Base-by-base conservation (phyloP, 2,888 invertebrate species). In the Notocelia uddmanniana region DNA sequence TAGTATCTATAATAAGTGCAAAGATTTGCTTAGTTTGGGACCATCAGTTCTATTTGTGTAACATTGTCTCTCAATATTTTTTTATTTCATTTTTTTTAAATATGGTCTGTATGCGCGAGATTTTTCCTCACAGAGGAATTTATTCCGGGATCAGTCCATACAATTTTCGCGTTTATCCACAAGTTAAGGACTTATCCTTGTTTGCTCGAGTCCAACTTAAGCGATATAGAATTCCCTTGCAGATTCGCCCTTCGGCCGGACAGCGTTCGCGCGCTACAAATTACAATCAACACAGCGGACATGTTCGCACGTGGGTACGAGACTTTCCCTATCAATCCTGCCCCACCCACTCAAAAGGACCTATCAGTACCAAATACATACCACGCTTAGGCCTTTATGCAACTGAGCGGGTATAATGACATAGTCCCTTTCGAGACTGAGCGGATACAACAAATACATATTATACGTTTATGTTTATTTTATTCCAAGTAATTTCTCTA, bases 251-350 rank as follows among this genome's bases (percentile, higher is more conserved):
- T 52, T 73, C 70, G 63, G 74, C 74, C 69, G 83, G 83, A 86
- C 89, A 87, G 88, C 88, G 82, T 88, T 84, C 78, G 90, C 88
- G 89, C 89, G 85, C 93, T 87, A 93, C 93, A 93, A 93, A 92
- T 93, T 92, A 92, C 93, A 92, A 93, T 93, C 93, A 93, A 93
- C 92, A 90, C 85, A 83, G 81, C 88, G 82, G 85, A 85, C 91
- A 86, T 89, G 92, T 91, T 86, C 86, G 89, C 91, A 90, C 92
- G 91, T 92, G 91, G 89, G 80, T 86, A 88, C 85, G 73, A 82
- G 83, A 84, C 85, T 84, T 84, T 85, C 81, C 85, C 89, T 91
- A 93, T 91, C 91, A 90, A 91, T 89, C 68, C 57, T 34, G 21
- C 45, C 18, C 34, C 48, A n/a, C 48, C 68, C 68, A 34, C 31